Percentiles rank a stretch among this genome's conserved stretches.
These are phyloP conservation scores for Heliconius sara DNA, from an alignment of 2,888 invertebrate species.

Conservation along the genomic window DNA sequence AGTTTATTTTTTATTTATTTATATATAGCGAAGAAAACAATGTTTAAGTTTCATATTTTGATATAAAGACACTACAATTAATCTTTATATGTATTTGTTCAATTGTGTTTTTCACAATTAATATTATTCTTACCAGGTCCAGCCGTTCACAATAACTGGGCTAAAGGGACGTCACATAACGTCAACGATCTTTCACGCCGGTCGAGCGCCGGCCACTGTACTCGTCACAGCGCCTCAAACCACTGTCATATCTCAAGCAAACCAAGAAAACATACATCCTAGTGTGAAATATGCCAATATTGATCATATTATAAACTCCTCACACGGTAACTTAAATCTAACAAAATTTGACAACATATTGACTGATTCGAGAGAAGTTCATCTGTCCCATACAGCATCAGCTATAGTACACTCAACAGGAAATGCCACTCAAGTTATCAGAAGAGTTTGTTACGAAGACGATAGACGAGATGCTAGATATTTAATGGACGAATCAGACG, in stretches of 20 bases:
- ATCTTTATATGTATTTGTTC: not conserved
- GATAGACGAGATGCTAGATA: slow-evolving; percentile 62
- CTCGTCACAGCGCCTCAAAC: slow-evolving; percentile 74
- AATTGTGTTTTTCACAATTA: not conserved
- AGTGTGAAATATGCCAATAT: slow-evolving; percentile 70
- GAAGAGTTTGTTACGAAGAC: slow-evolving; percentile 71
- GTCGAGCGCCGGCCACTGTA: slow-evolving; percentile 71
- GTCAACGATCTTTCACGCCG: slow-evolving; percentile 74
- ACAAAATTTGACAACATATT: slow-evolving; percentile 70
- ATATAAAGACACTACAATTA: too few relatives aligned
- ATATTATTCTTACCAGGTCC: slow-evolving; percentile 61
- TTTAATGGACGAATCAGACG: slow-evolving; percentile 66
- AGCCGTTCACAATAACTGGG: slow-evolving; percentile 70
- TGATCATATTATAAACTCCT: slow-evolving; percentile 70
- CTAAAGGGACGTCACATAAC: slow-evolving; percentile 73
- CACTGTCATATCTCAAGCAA: slow-evolving; percentile 75
- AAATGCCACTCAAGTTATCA: slow-evolving; percentile 76
- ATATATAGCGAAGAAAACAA: too few relatives aligned
- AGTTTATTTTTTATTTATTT: too few relatives aligned
- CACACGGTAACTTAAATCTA: slow-evolving; percentile 62
- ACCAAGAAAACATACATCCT: slow-evolving; percentile 58
- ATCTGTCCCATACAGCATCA: slow-evolving; percentile 68
- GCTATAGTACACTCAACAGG: slow-evolving; percentile 72
- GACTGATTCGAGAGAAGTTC: slow-evolving; percentile 68
- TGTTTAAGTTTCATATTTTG: too few relatives aligned